phyloP scores from a whole-genome alignment of 2,888 invertebrate species.

The Drosophila robusta region DNA sequence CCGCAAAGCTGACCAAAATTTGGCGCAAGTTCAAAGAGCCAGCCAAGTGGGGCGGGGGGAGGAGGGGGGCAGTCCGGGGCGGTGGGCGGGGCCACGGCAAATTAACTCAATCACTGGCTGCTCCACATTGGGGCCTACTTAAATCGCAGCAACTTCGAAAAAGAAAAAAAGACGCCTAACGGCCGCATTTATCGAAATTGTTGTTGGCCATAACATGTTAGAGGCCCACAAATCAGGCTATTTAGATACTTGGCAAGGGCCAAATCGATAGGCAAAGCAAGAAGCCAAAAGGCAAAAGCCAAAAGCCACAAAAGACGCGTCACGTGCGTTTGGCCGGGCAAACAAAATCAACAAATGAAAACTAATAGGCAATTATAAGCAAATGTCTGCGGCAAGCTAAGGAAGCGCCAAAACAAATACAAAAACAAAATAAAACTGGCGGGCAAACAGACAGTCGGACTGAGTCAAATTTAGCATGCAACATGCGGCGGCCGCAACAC shows the following conservation, averaged over 20 bases:
- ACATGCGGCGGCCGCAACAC: constrained; percentile 19
- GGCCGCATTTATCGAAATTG: constrained; percentile 25
- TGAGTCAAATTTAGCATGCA: constrained; percentile 41
- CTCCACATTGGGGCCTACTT: not conserved
- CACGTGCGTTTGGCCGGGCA: constrained; percentile 39
- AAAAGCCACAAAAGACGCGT: constrained; percentile 13
- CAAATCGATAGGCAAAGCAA: constrained; percentile 32
- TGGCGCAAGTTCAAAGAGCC: constrained; percentile 48
- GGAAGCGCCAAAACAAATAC: not conserved
- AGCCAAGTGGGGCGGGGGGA: not conserved
- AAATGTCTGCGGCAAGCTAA: constrained; percentile 48
- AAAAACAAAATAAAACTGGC: not conserved
- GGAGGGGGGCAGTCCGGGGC: not conserved
- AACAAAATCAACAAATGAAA: constrained; percentile 77
- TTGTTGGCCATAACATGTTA: constrained; percentile 3
- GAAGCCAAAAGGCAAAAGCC: constrained; percentile 14
- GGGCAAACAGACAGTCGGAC: not conserved
- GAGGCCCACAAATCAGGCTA: constrained; percentile 1
- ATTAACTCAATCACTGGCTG: constrained; percentile 25
- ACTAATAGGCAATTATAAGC: constrained; percentile 79
- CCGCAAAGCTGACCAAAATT: constrained; percentile 44
- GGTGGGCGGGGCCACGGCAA: not conserved
- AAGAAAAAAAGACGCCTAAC: constrained; percentile 16
- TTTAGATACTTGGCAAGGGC: constrained; percentile 10
- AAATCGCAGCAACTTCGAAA: constrained; percentile 24